Evolutionary conservation across 1,140 invertebrate species (phyloP).

Genomic region (Drosophila pandora): DNA sequence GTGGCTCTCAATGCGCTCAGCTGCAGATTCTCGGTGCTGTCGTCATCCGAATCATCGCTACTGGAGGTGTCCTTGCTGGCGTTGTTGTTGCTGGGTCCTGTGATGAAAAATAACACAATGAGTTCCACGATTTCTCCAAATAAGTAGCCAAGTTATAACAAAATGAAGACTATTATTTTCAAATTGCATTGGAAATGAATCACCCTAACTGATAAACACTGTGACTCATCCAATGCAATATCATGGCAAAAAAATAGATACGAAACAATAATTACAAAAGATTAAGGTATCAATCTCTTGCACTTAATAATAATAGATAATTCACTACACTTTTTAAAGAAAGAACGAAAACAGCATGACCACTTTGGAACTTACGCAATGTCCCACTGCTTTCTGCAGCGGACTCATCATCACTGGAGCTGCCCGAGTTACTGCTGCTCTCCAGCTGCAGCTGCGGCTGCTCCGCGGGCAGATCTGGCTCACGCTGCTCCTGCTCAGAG

Average conservation of each 20-base stretch:
- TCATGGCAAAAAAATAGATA: too few species aligned
- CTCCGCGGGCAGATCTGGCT: neutral
- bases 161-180: too few species aligned
- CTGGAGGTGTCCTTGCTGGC: slow-evolving; percentile 24
- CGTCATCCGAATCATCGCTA: slow-evolving; percentile 34
- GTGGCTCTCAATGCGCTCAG: slow-evolving; percentile 52
- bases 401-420: slow-evolving; percentile 41
- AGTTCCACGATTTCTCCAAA: neutral
- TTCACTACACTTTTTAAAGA: too few species aligned
- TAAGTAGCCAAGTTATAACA: too few species aligned
- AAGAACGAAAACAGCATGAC: too few species aligned
- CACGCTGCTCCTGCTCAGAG: neutral
- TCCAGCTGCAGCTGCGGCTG: neutral
- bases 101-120: neutral
- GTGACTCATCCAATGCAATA: too few species aligned
- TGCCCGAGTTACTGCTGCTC: slow-evolving; percentile 32
- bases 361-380: slow-evolving; percentile 20
- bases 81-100: neutral
- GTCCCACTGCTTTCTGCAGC: slow-evolving; percentile 23
- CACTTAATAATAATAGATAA: too few species aligned
- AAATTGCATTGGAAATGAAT: too few species aligned
- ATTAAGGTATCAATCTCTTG: too few species aligned
- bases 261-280: too few species aligned
- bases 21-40: slow-evolving; percentile 53
- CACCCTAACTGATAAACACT: too few species aligned